Evolutionary conservation across 2,797 vertebrate genomes (phyloP).

Genomic region (Micrastur ruficollis): DNA sequence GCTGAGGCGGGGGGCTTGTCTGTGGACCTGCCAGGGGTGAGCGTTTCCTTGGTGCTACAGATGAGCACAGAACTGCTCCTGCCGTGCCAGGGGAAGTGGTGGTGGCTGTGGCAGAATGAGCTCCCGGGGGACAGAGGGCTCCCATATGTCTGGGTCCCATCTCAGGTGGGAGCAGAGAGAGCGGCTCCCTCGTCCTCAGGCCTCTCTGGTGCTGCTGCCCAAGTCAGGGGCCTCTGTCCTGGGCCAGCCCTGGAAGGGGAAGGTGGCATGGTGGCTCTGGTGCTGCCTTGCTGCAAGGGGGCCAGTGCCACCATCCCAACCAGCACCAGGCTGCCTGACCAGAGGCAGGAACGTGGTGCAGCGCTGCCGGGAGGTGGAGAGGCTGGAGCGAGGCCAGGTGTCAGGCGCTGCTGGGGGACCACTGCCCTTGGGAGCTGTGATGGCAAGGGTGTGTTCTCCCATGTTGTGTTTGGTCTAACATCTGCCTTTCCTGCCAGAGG

Average conservation of each 20-base stretch:
- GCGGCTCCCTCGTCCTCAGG: fast-evolving
- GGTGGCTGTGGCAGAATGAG: background rate
- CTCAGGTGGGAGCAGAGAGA: background rate
- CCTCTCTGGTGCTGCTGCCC: background rate
- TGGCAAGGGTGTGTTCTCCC: fast-evolving
- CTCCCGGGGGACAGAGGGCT: fast-evolving
- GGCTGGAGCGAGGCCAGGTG: fast-evolving
- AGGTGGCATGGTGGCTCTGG: fast-evolving
- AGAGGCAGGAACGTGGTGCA: background rate
- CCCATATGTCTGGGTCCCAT: fast-evolving
- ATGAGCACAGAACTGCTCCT: background rate
- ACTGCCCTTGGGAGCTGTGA: background rate
- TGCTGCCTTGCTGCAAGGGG: background rate
- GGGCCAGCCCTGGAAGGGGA: background rate
- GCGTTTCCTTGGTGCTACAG: fast-evolving
- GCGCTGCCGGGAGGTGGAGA: background rate
- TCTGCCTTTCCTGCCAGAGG: conserved; percentile 77
- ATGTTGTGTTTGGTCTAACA: background rate
- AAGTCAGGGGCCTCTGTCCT: fast-evolving
- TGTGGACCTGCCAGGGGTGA: background rate
- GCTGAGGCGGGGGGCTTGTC: background rate
- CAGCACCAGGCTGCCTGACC: background rate
- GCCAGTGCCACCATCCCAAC: fast-evolving
- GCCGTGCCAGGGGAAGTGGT: fast-evolving
- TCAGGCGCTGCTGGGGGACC: fast-evolving